phyloP scores from a whole-genome alignment of 1,140 invertebrate genomes.

The Drosophila neocordata region DNA sequence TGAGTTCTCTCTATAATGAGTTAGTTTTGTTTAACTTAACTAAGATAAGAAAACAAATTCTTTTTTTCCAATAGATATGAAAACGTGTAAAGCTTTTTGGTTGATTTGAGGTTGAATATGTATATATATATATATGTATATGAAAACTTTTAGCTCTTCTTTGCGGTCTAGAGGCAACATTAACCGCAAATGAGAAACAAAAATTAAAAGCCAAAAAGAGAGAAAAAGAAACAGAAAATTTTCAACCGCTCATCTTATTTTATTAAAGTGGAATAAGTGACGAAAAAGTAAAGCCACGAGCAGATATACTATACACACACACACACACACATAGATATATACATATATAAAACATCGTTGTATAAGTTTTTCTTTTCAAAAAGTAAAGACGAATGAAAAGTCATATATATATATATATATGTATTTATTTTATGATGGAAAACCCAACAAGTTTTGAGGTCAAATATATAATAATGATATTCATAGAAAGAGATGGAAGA shows the following conservation, averaged over 20 bases:
- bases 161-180: not conserved
- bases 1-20: too few relatives aligned
- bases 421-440: not conserved
- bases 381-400: not conserved
- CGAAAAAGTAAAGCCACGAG: constrained; percentile 36
- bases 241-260: not conserved
- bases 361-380: not conserved
- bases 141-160: not conserved
- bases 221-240: not conserved
- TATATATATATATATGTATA: not conserved
- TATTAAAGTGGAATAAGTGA: constrained; percentile 38
- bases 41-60: too few relatives aligned
- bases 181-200: not conserved
- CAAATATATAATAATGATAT: not conserved
- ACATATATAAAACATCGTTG: not conserved
- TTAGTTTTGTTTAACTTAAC: too few relatives aligned
- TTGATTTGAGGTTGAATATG: not conserved
- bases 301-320: constrained; percentile 27
- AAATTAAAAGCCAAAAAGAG: not conserved
- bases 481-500: not conserved
- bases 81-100: too few relatives aligned
- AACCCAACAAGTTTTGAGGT: not conserved
- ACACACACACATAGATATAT: not conserved
- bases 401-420: not conserved
- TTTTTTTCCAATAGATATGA: too few relatives aligned